Evolutionary conservation across 1,140 invertebrate species (phyloP).

Genomic region (Bombus sibiricus): DNA sequence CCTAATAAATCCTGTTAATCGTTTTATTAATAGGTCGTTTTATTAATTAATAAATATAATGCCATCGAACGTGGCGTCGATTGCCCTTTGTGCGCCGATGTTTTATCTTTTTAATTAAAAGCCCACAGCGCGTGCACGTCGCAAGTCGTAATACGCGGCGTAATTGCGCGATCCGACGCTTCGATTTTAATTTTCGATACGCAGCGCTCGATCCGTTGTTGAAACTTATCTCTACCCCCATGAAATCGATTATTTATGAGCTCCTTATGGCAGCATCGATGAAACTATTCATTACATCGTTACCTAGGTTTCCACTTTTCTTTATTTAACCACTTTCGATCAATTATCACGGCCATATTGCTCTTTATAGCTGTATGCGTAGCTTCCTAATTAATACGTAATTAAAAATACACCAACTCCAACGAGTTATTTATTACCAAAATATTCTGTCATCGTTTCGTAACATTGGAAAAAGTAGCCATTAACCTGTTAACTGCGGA

Average conservation of each 20-base stretch:
- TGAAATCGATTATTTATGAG: not conserved
- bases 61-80: not conserved
- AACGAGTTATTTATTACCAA: accelerated
- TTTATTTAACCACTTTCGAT: no score
- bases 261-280: not conserved
- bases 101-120: constrained; percentile 11
- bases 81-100: not conserved
- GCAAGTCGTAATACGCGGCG: not conserved
- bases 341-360: no score
- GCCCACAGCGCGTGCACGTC: not conserved
- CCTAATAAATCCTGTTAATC: constrained; percentile 18
- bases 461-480: no score
- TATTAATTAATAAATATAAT: constrained; percentile 10
- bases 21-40: constrained; percentile 15
- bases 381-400: no score
- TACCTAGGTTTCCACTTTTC: no score
- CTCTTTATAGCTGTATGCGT: no score
- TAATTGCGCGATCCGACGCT: not conserved
- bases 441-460: no score
- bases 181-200: constrained; percentile 1
- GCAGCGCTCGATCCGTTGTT: no score
- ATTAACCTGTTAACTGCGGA: no score
- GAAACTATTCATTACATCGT: no score
- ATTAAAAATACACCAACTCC: no score
- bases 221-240: no score